Base-by-base conservation (phyloP, 1,140 invertebrate genomes). In the Neuroterus valhalla region DNA sequence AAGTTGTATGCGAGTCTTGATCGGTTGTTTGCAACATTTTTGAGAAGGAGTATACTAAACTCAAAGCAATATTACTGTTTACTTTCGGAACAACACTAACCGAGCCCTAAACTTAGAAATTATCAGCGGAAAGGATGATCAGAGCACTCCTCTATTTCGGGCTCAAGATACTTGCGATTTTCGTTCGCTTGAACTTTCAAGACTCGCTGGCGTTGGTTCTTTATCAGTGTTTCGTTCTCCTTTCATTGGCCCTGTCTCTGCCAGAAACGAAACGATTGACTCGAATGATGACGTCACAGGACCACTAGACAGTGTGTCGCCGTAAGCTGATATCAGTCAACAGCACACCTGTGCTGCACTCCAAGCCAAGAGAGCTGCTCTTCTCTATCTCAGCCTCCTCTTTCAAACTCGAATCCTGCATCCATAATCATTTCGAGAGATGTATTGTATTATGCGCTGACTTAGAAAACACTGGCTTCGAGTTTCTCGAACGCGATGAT, bases 251-350 rank as follows among this genome's bases (percentile, higher is more conserved):
- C 14, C 14, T 62, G 11, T 62, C 23, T 62, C 8, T 48, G 46
- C 31, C 55, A 55, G 15, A 21, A 69, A 43, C 68, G 31, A 50
- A 71, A 23, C 70, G 70, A 55, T 43, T 44, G 48, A 71, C 46
- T 52, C 55, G 55, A 52, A 75, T 55, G 50, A 71, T 83, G 81
- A 84, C 82, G 78, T 83, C 80, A 81, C 19, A 76, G 82, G 75
- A 78, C 75, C 81, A 82, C 26, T 77, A 85, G 83, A 84, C 83
- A 80, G 83, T 84, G 67, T 76, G 83, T 81, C 83, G 83, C 83
- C 83, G n/a, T 55, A 68, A 75, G 66, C 77, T 19, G 75, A 26
- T 82, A 80, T 79, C 77, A 77, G 69, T 55, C 44, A 67, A 68
- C 62, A 44, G 68, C 45, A 66, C 70, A 71, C 80, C 76, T 70